phyloP scores from a whole-genome alignment of 1,140 invertebrate species.

The Cotesia typhae region DNA sequence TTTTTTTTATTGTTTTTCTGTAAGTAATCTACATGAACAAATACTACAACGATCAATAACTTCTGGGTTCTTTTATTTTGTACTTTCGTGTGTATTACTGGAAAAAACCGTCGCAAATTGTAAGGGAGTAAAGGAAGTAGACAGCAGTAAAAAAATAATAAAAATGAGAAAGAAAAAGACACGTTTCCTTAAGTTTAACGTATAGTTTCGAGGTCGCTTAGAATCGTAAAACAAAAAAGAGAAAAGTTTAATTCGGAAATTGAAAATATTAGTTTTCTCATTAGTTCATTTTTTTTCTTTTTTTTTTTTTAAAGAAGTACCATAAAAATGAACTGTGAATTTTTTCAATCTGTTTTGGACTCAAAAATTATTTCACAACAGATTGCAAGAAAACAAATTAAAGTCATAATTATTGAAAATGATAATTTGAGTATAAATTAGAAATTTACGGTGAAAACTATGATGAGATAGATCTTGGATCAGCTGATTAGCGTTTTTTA shows the following conservation, averaged over 20 bases:
- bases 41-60: conserved; percentile 20
- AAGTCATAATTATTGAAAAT: neutral
- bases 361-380: neutral
- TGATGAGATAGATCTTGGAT: conserved; percentile 51
- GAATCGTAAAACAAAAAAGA: conserved; percentile 37
- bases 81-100: conserved; percentile 30
- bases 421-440: neutral
- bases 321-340: conserved; percentile 27
- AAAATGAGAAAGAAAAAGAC: conserved; percentile 2
- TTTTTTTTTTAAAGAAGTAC: conserved; percentile 19
- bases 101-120: conserved; percentile 37
- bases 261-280: neutral
- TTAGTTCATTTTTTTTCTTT: neutral
- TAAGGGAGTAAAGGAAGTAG: conserved; percentile 39
- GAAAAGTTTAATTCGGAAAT: neutral
- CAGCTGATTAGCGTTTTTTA: conserved; percentile 64
- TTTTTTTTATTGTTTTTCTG: neutral
- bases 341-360: conserved; percentile 9
- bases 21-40: neutral
- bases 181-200: conserved; percentile 42
- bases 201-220: conserved; percentile 42
- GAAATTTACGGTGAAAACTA: conserved; percentile 23
- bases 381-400: conserved; percentile 1
- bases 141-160: conserved; percentile 27
- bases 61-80: neutral